Evolutionary conservation across 2,113 vertebrate species (phyloP), one percentile per base, ranked within the genome.

Genomic region (Ceyx margarethae): DNA sequence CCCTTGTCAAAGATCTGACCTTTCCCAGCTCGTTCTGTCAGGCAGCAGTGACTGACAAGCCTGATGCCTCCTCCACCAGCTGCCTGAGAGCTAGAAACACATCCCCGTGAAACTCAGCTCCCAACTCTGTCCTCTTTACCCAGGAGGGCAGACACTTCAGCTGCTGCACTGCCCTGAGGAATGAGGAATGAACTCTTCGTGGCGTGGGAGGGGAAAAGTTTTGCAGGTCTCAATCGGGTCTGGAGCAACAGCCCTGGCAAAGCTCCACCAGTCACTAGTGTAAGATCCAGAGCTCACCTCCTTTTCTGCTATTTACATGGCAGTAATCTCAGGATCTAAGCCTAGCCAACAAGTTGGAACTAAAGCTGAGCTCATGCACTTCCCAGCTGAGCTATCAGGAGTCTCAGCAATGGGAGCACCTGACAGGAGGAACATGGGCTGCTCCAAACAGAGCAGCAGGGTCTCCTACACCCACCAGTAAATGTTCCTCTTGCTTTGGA

Each of bases 191-290:
- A 89, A 80, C 67, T 80, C 42, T 66, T 92, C 87, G 87, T 74
- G 46, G 19, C 76, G 56, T 92, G 85, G 85, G 85, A 77, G 68
- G 58, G 45, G 54, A 89, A 80, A 29, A 74, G 46, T 28, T 80
- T 89, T 92, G 46, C 64, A 87, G 71, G 79, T 69, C 64, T 89
- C 78, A 58, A 0, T 93, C 58, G 82, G 67, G 64, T 84, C 67
- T 82, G 87, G 72, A 92, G 72, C 56, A 92, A 95, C 90, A 91
- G 87, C 92, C 82, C 85, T 75, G 67, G 90, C 72, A 89, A 89
- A 89, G 91, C 80, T 92, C 79, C 58, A 85, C 87, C 82, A 80
- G 51, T 89, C 85, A 85, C 65, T 43, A 11, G 19, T 43, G 16
- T 33, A 66, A 66, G 64, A 62, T 58, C 29, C 6, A 29, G 79